Conservation (phyloP, 2,888 invertebrate genomes). For the Cephus pygmeus region DNA sequence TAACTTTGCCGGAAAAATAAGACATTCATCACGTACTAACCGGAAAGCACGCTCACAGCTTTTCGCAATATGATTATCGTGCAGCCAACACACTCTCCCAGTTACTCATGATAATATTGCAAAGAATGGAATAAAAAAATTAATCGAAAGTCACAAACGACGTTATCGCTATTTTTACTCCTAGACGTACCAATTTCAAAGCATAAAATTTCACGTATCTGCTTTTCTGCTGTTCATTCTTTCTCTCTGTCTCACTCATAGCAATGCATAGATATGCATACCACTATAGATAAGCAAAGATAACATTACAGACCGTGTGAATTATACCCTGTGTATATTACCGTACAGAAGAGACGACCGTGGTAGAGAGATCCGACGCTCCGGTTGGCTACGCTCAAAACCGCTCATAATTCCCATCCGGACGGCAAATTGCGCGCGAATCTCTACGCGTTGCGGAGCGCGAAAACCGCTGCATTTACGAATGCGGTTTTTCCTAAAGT, state of each 20-base stretch:
- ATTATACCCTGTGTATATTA: slow-evolving; percentile 44
- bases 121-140: slow-evolving; percentile 3
- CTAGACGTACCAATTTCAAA: slow-evolving; percentile 33
- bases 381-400: slow-evolving; percentile 36
- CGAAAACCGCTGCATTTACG: slow-evolving; percentile 7
- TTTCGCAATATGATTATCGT: neutral
- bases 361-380: slow-evolving; percentile 24
- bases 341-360: slow-evolving; percentile 29
- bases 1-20: neutral
- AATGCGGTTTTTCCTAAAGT: slow-evolving; percentile 5
- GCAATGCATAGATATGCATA: neutral
- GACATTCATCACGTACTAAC: neutral
- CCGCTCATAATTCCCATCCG: slow-evolving; percentile 38
- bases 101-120: neutral
- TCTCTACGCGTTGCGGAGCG: slow-evolving; percentile 21
- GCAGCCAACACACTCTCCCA: neutral
- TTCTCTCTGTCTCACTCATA: neutral
- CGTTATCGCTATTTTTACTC: slow-evolving; percentile 34
- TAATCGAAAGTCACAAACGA: slow-evolving; percentile 19
- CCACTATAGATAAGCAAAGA: slow-evolving; percentile 45
- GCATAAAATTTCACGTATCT: slow-evolving; percentile 38
- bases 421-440: slow-evolving; percentile 38
- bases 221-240: neutral
- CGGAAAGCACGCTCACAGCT: neutral
- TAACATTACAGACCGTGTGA: slow-evolving; percentile 46